Base-by-base conservation (phyloP, 2,113 vertebrate genomes). In the Varanus salvator region DNA sequence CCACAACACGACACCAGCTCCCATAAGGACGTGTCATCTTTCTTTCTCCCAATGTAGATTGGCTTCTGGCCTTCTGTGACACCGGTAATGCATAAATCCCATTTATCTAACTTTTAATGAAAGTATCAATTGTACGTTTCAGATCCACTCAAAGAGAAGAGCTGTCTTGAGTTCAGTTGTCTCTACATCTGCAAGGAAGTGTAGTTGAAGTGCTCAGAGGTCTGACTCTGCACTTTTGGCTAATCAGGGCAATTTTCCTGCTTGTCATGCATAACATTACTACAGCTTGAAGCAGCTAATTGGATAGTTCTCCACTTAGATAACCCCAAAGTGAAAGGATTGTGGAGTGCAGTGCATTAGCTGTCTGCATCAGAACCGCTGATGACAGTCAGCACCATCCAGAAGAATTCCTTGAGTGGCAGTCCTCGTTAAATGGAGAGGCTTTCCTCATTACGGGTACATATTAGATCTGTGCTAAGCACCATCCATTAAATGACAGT, bases 201-300 rank as follows among this genome's bases (percentile, higher is more conserved):
- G 84, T 38, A 91, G 88, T 72, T 69, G 89, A 81, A 89, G 89
- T 93, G 91, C 94, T 95, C 93, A 91, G 93, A 92, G 90, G 92
- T 93, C 94, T 95, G 95, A 95, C 93, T 95, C 91, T 93, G 94
- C 95, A 94, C 84, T 96, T 96, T 95, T 92, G 88, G 93, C 92
- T 96, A 94, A 96, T 94, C 93, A 95, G 95, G 95, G 89, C 93
- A 94, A 96, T 96, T 96, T 96, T 93, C 94, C 92, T 96, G 93
- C 95, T 96, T 96, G 95, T 94, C 94, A 95, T 96, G 93, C 94
- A 96, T 95, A 96, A 94, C 92, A 96, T 96, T 96, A 96, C 93
- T 95, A 96, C 93, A 94, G 95, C 89, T 96, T 95, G 92, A 95
- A 96, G 94, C 93, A 95, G 96, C 95, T 96, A 96, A 96, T 95